Evolutionary conservation across 1,140 invertebrate genomes (phyloP).

Genomic region (Teleogryllus occipitalis): DNA sequence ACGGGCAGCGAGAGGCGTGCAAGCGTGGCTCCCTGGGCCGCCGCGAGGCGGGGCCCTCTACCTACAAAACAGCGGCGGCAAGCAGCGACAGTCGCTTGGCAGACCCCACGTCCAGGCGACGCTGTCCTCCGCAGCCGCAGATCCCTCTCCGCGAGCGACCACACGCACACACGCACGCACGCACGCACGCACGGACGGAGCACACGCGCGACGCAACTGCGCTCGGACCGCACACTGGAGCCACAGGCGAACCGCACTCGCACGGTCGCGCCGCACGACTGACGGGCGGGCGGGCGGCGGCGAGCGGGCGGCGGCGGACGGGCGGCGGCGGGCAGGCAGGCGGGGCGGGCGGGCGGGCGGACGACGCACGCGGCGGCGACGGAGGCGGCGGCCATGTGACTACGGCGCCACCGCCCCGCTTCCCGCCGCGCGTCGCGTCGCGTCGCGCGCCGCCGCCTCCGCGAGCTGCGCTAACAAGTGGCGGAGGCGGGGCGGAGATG

Average conservation of each 20-base stretch:
- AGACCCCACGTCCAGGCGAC: not conserved
- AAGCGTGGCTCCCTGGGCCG: too few relatives aligned
- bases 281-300: not conserved
- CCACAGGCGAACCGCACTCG: not conserved
- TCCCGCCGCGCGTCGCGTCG: not conserved
- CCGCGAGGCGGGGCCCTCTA: not conserved
- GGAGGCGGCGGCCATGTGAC: not conserved
- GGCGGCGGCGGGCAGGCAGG: too few relatives aligned
- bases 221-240: not conserved
- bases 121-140: not conserved
- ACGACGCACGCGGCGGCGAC: not conserved
- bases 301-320: too few relatives aligned
- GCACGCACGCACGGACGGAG: not conserved
- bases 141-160: not conserved
- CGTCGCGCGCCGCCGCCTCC: not conserved
- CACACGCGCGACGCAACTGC: not conserved
- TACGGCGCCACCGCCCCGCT: too few relatives aligned
- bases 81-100: not conserved
- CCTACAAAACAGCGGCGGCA: not conserved
- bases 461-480: not conserved
- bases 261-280: not conserved
- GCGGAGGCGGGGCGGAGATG: not conserved
- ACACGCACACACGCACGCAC: not conserved
- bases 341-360: too few relatives aligned
- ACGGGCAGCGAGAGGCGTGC: too few relatives aligned